Evolutionary conservation across 2,888 invertebrate genomes (phyloP), one percentile per base, ranked within the genome.

Genomic region (Miltochrista miniata): DNA sequence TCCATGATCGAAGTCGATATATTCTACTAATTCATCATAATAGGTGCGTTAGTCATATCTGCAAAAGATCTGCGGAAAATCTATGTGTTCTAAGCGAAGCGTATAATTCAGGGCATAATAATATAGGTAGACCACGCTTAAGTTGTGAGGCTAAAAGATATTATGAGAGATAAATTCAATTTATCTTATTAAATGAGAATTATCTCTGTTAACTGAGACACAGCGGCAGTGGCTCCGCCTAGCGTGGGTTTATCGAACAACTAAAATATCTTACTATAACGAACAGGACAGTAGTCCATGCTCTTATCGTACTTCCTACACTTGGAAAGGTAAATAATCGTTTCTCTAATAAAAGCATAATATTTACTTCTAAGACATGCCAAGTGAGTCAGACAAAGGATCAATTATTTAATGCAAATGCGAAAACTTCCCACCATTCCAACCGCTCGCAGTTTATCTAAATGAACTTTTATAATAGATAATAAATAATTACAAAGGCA

Each of bases 101-200:
- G 62, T 64, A 64, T 76, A 74, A 72, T 64, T 80, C 61, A 68
- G 60, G 58, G 66, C 44, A 74, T 75, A 76, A 74, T 78, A 72
- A 68, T 75, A 71, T 67, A 65, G 70, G 68, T 65, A 68, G 69
- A 65, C 74, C 70, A 77, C 69, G 75, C 69, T 75, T 74, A 64
- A 70, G 68, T 68, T 70, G 74, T 68, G 72, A 68, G 62, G 73
- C 14, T 70, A 68, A 70, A 61, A 68, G 82, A 83, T 83, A 72
- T 79, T 76, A 81, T 74, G 74, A 68, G 63, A 76, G 81, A 83
- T 85, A 83, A 79, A 79, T 79, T 74, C 71, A 76, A 83, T 83
- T 76, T 81, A 85, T 83, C 81, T 83, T 79, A 75, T 78, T 76
- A 77, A 61, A 69, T 72, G 72, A 64, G 57, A 70, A 70, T 71